Conservation (phyloP, 1,140 invertebrate genomes). For the Acromyrmex charruanus region DNA sequence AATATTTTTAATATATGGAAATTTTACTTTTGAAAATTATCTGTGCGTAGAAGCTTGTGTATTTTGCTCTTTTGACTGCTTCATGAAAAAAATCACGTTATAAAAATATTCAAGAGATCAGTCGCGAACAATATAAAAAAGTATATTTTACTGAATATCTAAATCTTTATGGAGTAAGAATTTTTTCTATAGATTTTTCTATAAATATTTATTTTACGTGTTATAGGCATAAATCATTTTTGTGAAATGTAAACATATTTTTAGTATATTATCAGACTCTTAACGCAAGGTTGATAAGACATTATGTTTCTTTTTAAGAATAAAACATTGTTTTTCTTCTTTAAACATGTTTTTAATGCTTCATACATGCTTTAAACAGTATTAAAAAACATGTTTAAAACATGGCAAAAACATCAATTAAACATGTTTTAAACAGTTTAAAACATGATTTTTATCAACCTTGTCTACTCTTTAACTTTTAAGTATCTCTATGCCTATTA, state of each 20-base stretch:
- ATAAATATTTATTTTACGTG: neutral
- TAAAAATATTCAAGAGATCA: neutral
- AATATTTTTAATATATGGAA: neutral
- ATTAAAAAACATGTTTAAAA: too few relatives aligned
- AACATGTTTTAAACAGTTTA: too few relatives aligned
- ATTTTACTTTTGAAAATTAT: neutral
- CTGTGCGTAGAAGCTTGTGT: neutral
- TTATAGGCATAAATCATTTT: neutral
- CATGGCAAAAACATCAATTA: too few relatives aligned
- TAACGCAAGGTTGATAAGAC: neutral
- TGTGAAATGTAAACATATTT: constrained; percentile 6
- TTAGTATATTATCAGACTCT: neutral
- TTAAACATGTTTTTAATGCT: too few relatives aligned
- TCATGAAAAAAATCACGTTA: neutral
- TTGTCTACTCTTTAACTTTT: neutral
- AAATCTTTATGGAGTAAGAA: neutral
- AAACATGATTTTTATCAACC: too few relatives aligned
- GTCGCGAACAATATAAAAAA: neutral
- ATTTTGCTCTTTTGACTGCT: neutral
- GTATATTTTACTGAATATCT: neutral
- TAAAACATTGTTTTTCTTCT: too few relatives aligned
- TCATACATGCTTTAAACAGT: too few relatives aligned
- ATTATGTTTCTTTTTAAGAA: too few relatives aligned
- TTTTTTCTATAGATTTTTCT: neutral
- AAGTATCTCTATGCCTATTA: neutral